These are phyloP conservation scores for Triplophysa dalaica DNA, from an alignment of 2,113 vertebrate genomes.

Conservation along the genomic window DNA sequence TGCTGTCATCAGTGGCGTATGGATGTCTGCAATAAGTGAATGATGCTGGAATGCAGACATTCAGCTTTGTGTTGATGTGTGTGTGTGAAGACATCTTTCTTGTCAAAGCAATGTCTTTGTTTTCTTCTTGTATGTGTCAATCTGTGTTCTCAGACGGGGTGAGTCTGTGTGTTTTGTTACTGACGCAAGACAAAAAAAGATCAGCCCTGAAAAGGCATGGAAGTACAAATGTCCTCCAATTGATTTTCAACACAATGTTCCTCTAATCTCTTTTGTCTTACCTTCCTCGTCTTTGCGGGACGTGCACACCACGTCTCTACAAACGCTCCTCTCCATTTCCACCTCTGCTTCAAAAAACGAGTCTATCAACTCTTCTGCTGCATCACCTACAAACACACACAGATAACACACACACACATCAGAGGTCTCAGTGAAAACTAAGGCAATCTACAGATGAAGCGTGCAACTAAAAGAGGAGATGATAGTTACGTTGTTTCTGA, in stretches of 20 bases:
- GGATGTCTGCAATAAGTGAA: too few species aligned
- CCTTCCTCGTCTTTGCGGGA: constrained; percentile 97
- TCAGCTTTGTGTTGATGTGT: too few species aligned
- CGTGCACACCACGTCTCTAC: constrained; percentile 94
- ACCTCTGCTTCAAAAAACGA: constrained; percentile 98
- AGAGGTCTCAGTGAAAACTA: neutral
- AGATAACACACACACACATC: neutral
- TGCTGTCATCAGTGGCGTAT: neutral
- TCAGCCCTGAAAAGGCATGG: constrained; percentile 9
- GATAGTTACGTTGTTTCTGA: constrained; percentile 81
- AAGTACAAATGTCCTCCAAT: neutral
- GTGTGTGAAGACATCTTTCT: too few species aligned
- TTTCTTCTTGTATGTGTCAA: neutral
- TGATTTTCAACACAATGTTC: constrained; percentile 3
- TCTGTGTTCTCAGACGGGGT: neutral
- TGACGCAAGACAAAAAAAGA: neutral
- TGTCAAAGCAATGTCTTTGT: neutral
- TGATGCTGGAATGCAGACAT: too few species aligned
- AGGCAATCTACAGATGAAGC: neutral
- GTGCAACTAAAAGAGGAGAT: neutral
- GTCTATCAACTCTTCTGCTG: constrained; percentile 91
- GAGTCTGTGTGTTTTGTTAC: neutral
- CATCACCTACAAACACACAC: constrained; percentile 69
- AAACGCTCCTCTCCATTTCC: constrained; percentile 97
- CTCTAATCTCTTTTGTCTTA: constrained; percentile 54